These are phyloP conservation scores for Zaprionus inermis DNA, from an alignment of 1,140 invertebrate genomes.

Conservation along the genomic window DNA sequence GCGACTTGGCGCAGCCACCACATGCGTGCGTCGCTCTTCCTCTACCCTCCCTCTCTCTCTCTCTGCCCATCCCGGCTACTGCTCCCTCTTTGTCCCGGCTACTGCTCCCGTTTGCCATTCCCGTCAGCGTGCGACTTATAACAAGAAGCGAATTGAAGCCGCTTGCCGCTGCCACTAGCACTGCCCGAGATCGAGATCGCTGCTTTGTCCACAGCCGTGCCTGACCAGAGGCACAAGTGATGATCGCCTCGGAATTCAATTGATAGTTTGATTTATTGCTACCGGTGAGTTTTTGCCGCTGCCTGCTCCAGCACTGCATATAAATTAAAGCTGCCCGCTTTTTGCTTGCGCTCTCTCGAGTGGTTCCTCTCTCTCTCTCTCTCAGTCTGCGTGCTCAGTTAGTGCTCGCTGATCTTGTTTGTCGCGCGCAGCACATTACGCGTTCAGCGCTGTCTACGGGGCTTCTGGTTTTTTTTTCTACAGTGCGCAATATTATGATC, in stretches of 20 bases:
- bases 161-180: conserved; percentile 11
- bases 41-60: not conserved
- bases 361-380: not conserved
- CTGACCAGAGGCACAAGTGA: conserved; percentile 68
- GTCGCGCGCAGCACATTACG: conserved; percentile 74
- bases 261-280: conserved; percentile 84
- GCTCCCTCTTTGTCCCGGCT: conserved; percentile 1
- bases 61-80: not conserved
- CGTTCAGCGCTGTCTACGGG: conserved; percentile 49
- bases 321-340: conserved; percentile 73
- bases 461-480: conserved; percentile 74
- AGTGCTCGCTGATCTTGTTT: conserved; percentile 79
- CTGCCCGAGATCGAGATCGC: conserved; percentile 27
- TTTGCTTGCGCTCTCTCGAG: conserved; percentile 36
- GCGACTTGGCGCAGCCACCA: conserved; percentile 1
- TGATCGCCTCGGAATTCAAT: conserved; percentile 84
- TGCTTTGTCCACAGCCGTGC: not conserved
- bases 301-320: conserved; percentile 53
- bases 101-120: conserved; percentile 15
- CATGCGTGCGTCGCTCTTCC: not conserved
- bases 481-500: conserved; percentile 59
- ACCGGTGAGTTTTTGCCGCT: conserved; percentile 77
- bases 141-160: conserved; percentile 60
- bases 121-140: conserved; percentile 68
- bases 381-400: conserved; percentile 29